Evolutionary conservation across 1,140 invertebrate genomes (phyloP).

Genomic region (Probaryconus sp.): DNA sequence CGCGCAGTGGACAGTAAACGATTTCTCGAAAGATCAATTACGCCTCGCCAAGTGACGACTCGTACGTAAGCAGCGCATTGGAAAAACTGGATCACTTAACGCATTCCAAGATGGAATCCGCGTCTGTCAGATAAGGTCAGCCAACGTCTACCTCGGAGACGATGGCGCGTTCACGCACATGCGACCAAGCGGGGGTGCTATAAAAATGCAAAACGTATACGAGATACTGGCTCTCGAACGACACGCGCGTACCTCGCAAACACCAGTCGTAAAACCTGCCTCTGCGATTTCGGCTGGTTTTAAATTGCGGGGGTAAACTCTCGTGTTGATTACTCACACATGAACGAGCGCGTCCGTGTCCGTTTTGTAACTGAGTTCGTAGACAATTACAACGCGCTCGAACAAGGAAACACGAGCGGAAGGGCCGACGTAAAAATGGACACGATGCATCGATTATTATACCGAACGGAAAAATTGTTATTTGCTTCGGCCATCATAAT

Average conservation of each 20-base stretch:
- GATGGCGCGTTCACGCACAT: slow-evolving; percentile 29
- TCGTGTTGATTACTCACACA: slow-evolving; percentile 33
- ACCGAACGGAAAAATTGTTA: too few species aligned
- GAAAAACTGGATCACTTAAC: slow-evolving; percentile 41
- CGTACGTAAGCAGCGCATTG: slow-evolving; percentile 16
- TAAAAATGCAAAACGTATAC: slow-evolving; percentile 74
- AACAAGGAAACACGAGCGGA: not conserved
- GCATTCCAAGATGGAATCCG: slow-evolving; percentile 28
- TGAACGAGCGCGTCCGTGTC: slow-evolving; percentile 19
- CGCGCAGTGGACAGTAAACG: slow-evolving; percentile 9
- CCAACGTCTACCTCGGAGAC: slow-evolving; percentile 17
- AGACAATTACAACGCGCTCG: slow-evolving; percentile 45
- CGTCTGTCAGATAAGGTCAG: slow-evolving; percentile 4
- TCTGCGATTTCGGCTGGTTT: slow-evolving; percentile 29
- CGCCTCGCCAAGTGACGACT: slow-evolving; percentile 23
- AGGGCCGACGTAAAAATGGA: not conserved
- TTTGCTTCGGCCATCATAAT: too few species aligned
- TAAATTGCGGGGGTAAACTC: slow-evolving; percentile 51
- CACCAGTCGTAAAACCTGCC: slow-evolving; percentile 52
- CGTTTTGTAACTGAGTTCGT: slow-evolving; percentile 37
- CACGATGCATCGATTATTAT: too few species aligned
- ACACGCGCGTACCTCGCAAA: slow-evolving; percentile 49
- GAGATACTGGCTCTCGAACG: slow-evolving; percentile 59
- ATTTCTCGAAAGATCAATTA: slow-evolving; percentile 41
- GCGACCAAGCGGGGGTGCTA: slow-evolving; percentile 50